Percentiles rank a stretch among this genome's conserved stretches.
Evolutionary conservation across 2,888 invertebrate genomes (phyloP).

Genomic region (Escarpia spicata): DNA sequence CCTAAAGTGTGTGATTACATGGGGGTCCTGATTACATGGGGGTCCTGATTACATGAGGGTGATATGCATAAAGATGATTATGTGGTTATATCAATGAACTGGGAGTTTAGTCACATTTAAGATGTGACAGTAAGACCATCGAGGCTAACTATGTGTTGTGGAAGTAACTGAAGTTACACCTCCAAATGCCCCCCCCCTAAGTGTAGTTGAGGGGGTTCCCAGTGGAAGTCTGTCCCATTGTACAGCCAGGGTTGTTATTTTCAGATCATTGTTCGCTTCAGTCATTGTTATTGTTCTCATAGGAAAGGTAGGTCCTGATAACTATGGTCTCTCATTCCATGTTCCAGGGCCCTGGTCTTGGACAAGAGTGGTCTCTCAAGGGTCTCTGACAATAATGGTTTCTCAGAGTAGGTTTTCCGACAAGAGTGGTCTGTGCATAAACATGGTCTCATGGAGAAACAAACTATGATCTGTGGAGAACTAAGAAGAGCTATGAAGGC

Average conservation of each 20-base stretch:
- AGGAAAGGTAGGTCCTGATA: neutral
- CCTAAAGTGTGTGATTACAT: neutral
- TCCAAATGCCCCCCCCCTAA: no score
- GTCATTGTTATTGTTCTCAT: neutral
- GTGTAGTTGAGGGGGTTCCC: no score
- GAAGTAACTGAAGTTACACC: no score
- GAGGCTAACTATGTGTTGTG: no score
- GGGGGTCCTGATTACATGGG: neutral
- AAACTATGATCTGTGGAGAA: no score
- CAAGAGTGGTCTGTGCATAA: neutral
- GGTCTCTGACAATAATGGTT: neutral
- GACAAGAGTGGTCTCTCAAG: neutral
- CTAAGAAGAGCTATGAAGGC: neutral
- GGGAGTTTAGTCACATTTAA: no score
- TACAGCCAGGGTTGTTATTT: no score
- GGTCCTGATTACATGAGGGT: neutral
- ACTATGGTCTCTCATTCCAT: neutral
- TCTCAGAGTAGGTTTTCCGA: neutral
- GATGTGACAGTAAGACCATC: no score
- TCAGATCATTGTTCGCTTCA: neutral
- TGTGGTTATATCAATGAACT: no score
- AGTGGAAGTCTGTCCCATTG: no score
- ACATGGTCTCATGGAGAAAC: neutral
- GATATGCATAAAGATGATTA: no score
- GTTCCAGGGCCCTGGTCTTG: no score